Conservation (phyloP, 1,140 invertebrate genomes). For the Conus betulinus region DNA sequence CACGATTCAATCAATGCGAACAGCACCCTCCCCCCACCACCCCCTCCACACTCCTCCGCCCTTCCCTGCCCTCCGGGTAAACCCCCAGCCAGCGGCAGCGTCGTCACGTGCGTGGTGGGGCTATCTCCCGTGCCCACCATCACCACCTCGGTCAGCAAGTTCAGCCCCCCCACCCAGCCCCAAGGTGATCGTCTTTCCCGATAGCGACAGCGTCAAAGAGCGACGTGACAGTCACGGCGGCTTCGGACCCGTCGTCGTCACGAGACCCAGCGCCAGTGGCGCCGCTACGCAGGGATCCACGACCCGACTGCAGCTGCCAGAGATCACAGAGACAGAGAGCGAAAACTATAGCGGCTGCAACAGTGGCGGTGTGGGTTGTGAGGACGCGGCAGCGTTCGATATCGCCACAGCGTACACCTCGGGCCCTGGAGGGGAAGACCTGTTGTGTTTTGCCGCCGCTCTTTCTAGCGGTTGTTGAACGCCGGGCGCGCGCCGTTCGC, state of each 20-base stretch:
- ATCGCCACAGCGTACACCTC: conserved; percentile 24
- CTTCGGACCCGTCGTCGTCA: background rate
- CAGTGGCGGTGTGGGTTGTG: background rate
- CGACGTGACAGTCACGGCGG: background rate
- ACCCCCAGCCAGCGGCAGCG: background rate
- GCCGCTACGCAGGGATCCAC: background rate
- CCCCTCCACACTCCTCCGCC: background rate
- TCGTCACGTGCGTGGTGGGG: background rate
- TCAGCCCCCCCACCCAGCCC: background rate
- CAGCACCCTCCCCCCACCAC: background rate
- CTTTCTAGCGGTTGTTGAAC: conserved; percentile 78
- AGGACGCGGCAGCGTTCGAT: conserved; percentile 16
- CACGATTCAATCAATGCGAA: background rate
- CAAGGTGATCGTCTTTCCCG: background rate
- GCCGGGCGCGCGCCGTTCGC: conserved; percentile 77
- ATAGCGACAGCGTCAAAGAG: background rate
- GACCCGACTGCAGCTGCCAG: conserved; percentile 32
- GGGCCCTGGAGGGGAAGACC: conserved; percentile 75
- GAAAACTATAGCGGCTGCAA: background rate
- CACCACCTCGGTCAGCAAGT: background rate
- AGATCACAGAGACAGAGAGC: conserved; percentile 38
- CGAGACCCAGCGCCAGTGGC: background rate
- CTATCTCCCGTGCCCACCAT: background rate
- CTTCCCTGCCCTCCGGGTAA: background rate
- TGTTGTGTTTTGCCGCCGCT: conserved; percentile 79